Conservation (phyloP, 2,888 invertebrate genomes). For the Stenurella melanura region DNA sequence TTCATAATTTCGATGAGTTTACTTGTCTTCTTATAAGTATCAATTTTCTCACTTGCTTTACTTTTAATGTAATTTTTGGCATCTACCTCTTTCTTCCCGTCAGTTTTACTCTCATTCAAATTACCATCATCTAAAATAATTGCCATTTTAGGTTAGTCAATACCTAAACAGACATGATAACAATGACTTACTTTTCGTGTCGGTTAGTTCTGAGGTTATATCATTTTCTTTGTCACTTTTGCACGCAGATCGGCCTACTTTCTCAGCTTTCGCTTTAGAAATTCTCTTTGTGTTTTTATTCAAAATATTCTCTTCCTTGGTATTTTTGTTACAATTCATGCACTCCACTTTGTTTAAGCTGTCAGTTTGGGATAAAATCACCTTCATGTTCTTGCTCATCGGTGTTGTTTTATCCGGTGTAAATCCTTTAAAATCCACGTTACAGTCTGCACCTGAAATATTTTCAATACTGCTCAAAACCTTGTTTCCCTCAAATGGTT, state of each 20-base stretch:
- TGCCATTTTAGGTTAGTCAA: too few species aligned
- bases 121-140: too few species aligned
- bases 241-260: background rate
- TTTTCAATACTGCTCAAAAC: slow-evolving; percentile 2
- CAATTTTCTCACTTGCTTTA: too few species aligned
- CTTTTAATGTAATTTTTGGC: too few species aligned
- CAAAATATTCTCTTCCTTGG: background rate
- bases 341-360: background rate
- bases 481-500: background rate
- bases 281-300: background rate
- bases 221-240: too few species aligned
- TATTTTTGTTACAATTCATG: background rate
- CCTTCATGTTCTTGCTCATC: background rate
- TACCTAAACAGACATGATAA: too few species aligned
- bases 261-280: background rate
- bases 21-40: too few species aligned
- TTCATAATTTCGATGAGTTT: too few species aligned
- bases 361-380: slow-evolving; percentile 11
- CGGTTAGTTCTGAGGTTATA: background rate
- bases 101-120: too few species aligned
- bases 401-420: background rate
- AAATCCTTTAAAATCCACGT: background rate
- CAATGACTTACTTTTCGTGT: background rate
- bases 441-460: background rate
- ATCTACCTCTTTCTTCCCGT: too few species aligned